Evolutionary conservation across 2,888 invertebrate genomes (phyloP), one percentile per base, ranked within the genome.

Genomic region (Spisula subtruncata): DNA sequence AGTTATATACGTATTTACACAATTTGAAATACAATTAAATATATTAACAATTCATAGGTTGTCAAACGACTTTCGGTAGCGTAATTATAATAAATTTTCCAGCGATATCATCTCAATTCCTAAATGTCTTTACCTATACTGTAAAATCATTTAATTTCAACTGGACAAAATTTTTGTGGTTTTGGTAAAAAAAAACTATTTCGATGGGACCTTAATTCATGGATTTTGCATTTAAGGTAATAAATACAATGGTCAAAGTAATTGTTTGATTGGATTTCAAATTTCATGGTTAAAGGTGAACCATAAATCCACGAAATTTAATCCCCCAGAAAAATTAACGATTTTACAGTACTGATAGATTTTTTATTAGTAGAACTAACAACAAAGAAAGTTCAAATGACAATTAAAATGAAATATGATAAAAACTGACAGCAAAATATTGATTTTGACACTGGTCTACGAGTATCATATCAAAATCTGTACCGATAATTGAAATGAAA

Each of bases 21-120:
- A 83, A 83, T 87, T 83, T 75, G 83, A 83, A 83, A 48, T 35
- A 87, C 87, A 87, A 87, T 79, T 75, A 75, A 75, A 75, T 75
- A 35, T 35, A 75, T 35, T 75, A 75, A 35, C 75, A 29, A 35
- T 75, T 32, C 32, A 12, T 16, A 10, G 2, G 35, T 75, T 75
- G 75, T 75, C 16, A 71, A 71, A 71, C 71, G n/a, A 16, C 2
- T 6, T 32, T 16, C 75, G 32, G 32, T 16, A 75, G 32, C 16
- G 35, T 35, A 32, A 75, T 75, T 75, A 75, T 35, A n/a, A n/a
- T n/a, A n/a, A n/a, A n/a, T 35, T 75, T 75, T 75, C 29, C 29
- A 75, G 14, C 0, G 75, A 75, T 75, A 75, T 60, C 60, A 25
- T 60, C 25, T 25, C 60, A 12, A 60, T 20, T 20, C 14, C 16